Percentiles rank a stretch among this genome's conserved stretches.
phyloP scores from a whole-genome alignment of 2,888 invertebrate species.

The Acleris laterana region DNA sequence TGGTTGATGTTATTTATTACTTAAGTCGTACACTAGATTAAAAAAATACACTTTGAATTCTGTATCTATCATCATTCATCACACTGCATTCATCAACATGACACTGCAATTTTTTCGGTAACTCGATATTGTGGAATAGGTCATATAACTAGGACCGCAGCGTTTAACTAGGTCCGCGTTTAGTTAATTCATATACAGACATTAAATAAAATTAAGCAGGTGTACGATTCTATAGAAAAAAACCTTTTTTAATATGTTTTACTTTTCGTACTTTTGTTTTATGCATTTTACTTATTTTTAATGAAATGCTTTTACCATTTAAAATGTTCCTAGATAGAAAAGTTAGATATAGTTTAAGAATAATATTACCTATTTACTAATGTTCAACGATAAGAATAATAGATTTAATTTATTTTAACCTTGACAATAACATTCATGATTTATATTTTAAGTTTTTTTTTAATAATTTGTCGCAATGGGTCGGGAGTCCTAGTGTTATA shows the following conservation, averaged over 20 bases:
- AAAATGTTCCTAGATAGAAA: constrained; percentile 34
- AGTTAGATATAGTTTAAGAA: constrained; percentile 8
- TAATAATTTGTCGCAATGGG: background rate
- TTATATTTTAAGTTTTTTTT: constrained; percentile 13
- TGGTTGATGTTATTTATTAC: background rate
- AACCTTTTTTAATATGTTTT: too few relatives aligned
- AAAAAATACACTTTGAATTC: background rate
- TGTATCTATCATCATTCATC: background rate
- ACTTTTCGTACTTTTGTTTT: constrained; percentile 6
- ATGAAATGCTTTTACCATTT: constrained; percentile 26
- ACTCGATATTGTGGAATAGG: too few relatives aligned
- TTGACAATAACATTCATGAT: constrained; percentile 28
- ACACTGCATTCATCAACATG: too few relatives aligned
- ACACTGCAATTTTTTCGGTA: too few relatives aligned
- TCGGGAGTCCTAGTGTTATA: too few relatives aligned
- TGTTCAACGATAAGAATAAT: background rate
- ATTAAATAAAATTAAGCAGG: too few relatives aligned
- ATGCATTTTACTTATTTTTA: constrained; percentile 18
- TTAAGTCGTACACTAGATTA: background rate
- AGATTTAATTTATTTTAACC: constrained; percentile 15
- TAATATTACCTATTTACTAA: background rate
- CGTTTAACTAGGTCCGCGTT: too few relatives aligned
- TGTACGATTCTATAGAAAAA: too few relatives aligned
- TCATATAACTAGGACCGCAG: too few relatives aligned
- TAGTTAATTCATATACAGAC: too few relatives aligned